Percentiles rank a stretch among this genome's conserved stretches.
phyloP scores from a whole-genome alignment of 1,140 invertebrate genomes.

The Bombus affinis region DNA sequence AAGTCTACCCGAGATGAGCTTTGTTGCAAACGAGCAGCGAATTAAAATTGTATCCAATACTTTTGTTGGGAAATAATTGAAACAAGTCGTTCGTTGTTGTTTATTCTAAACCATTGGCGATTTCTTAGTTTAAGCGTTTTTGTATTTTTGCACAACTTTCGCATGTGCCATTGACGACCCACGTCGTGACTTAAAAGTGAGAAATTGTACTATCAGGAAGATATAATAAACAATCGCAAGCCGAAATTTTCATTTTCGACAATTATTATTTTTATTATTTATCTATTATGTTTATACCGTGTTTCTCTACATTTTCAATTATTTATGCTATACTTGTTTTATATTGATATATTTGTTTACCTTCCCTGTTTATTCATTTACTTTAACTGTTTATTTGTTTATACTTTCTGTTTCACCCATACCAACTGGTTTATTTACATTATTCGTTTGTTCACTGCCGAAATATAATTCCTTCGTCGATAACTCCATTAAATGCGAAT shows the following conservation, averaged over 20 bases:
- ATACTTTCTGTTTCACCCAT: not conserved
- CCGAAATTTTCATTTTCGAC: too few species aligned
- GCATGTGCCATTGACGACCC: too few species aligned
- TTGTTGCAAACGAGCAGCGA: conserved; percentile 16
- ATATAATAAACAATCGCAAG: not conserved
- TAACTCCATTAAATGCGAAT: not conserved
- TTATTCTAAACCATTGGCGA: not conserved
- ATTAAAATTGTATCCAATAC: conserved; percentile 23
- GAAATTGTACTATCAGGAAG: not conserved
- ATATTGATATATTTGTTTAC: too few species aligned
- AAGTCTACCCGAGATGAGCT: conserved; percentile 12
- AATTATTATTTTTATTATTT: not conserved
- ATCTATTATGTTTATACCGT: not conserved
- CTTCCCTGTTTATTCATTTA: not conserved
- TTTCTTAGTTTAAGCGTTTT: not conserved
- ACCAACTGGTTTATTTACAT: too few species aligned
- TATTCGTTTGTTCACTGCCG: too few species aligned
- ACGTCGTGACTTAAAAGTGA: not conserved
- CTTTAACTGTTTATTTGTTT: not conserved
- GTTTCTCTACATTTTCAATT: not conserved
- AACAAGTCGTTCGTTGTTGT: not conserved
- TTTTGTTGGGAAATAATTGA: conserved; percentile 18
- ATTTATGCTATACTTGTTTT: not conserved
- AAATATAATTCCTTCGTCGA: not conserved
- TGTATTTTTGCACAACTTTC: too few species aligned